phyloP scores from a whole-genome alignment of 2,888 invertebrate genomes.

The Agrotis clavis region DNA sequence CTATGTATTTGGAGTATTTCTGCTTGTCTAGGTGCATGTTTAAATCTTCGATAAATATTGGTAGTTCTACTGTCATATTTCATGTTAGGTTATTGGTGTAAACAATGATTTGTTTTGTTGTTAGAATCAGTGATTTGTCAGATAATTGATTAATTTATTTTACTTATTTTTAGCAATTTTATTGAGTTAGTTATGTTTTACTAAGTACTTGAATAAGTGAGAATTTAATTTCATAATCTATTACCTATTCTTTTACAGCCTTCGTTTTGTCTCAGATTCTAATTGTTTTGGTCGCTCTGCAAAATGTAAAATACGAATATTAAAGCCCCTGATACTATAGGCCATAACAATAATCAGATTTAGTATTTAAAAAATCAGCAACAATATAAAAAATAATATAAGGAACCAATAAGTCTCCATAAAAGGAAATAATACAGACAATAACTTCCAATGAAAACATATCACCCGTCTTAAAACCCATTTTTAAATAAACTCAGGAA shows the following conservation, averaged over 20 bases:
- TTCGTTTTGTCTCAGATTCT: no score
- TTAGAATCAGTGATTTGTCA: neutral
- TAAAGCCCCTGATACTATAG: no score
- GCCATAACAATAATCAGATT: no score
- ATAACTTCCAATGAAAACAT: slow-evolving; percentile 31
- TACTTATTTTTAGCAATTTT: no score
- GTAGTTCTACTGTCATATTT: neutral
- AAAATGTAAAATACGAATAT: no score
- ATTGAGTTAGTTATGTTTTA: no score
- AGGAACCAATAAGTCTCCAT: slow-evolving; percentile 13
- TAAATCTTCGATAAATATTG: neutral
- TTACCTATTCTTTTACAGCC: no score
- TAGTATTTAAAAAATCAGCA: no score
- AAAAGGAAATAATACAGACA: slow-evolving; percentile 33
- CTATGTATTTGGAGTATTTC: slow-evolving; percentile 5
- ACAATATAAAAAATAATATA: slow-evolving; percentile 2
- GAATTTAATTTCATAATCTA: no score
- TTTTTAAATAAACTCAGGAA: slow-evolving; percentile 36
- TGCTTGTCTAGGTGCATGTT: neutral
- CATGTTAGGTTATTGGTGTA: no score
- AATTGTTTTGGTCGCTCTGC: no score
- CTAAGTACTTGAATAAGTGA: no score
- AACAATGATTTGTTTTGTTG: neutral
- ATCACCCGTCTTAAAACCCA: slow-evolving; percentile 25
- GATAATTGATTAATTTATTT: neutral